phyloP scores from a whole-genome alignment of 2,797 vertebrate species.

The Selene dorsalis region DNA sequence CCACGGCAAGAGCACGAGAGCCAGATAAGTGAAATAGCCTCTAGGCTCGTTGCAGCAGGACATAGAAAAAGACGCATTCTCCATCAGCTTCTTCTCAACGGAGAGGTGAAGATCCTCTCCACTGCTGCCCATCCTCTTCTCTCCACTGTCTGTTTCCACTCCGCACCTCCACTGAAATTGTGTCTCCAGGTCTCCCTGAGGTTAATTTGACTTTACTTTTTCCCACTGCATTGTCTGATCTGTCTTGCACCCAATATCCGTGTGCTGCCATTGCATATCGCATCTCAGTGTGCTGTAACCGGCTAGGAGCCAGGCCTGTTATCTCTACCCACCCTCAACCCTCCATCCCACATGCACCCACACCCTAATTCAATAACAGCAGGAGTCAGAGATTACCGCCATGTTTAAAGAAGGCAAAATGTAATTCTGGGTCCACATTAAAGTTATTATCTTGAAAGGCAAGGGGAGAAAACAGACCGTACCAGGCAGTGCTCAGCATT shows the following conservation, averaged over 20 bases:
- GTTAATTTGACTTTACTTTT: slow-evolving; percentile 85
- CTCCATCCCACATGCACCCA: slow-evolving; percentile 62
- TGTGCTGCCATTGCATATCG: slow-evolving; percentile 57
- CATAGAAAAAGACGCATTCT: slow-evolving; percentile 67
- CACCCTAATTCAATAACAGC: slow-evolving; percentile 82
- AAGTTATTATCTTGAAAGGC: slow-evolving; percentile 86
- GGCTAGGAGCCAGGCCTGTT: slow-evolving; percentile 68
- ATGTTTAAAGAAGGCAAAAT: slow-evolving; percentile 86
- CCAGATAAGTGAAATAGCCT: slow-evolving; percentile 66
- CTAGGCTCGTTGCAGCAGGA: slow-evolving; percentile 53
- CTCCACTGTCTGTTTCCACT: slow-evolving; percentile 46
- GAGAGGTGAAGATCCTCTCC: slow-evolving; percentile 70
- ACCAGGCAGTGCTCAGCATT: slow-evolving; percentile 38
- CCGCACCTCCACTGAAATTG: slow-evolving; percentile 63
- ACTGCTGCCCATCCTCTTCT: slow-evolving; percentile 50
- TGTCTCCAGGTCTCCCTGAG: slow-evolving; percentile 70
- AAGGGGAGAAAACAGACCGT: slow-evolving; percentile 57
- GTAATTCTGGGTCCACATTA: slow-evolving; percentile 84
- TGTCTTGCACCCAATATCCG: slow-evolving; percentile 75
- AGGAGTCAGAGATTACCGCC: slow-evolving; percentile 83
- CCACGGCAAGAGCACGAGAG: slow-evolving; percentile 52
- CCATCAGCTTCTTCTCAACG: slow-evolving; percentile 41
- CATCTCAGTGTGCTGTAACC: slow-evolving; percentile 54
- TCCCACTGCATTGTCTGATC: slow-evolving; percentile 76
- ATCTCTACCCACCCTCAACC: slow-evolving; percentile 70